Evolutionary conservation across 1,140 invertebrate genomes (phyloP), one percentile per base, ranked within the genome.

Genomic region (Drosophila ironensis): DNA sequence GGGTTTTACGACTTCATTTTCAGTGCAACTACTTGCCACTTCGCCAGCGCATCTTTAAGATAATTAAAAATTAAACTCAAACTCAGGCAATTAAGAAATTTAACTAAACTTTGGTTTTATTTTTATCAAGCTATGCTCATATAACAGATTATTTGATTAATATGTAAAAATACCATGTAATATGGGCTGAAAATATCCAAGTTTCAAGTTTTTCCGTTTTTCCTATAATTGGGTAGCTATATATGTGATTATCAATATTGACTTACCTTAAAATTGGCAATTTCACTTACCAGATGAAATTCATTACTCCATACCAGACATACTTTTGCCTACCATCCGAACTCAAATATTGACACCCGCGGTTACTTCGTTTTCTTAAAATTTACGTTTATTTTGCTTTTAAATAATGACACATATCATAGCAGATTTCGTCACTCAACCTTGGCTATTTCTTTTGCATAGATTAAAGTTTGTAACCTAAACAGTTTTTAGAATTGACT

Each of bases 401-500:
- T 37, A 37, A 37, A 37, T 37, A 37, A 7, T 37, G 14, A 16
- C 12, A 17, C 22, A 24, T 9, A 19, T 40, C 8, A 4, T 3
- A 11, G 20, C 16, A 12, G 16, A 45, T 41, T 57, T 53, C 16
- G 16, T 25, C 50, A 19, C 41, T 45, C 14, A 7, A 37, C 7
- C 2, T 22, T 22, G 42, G 35, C 19, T 7, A 30, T 17, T 38
- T 33, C 14, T n/a, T 30, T n/a, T 52, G 45, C 33, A 71, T 71
- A 33, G 41, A 28, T 45, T 61, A 47, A 61, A 70, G 20, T 70
- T 37, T 38, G 30, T 46, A 70, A 69, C 44, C 66, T 50, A 59
- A 70, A 50, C 4, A 59, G 40, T 37, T 70, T 70, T 41, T 22
- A 56, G 25, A 30, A 48, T 50, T 69, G 61, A 72, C 78, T 76